phyloP scores from a whole-genome alignment of 2,113 vertebrate species.

The Microcebus griseorufus region DNA sequence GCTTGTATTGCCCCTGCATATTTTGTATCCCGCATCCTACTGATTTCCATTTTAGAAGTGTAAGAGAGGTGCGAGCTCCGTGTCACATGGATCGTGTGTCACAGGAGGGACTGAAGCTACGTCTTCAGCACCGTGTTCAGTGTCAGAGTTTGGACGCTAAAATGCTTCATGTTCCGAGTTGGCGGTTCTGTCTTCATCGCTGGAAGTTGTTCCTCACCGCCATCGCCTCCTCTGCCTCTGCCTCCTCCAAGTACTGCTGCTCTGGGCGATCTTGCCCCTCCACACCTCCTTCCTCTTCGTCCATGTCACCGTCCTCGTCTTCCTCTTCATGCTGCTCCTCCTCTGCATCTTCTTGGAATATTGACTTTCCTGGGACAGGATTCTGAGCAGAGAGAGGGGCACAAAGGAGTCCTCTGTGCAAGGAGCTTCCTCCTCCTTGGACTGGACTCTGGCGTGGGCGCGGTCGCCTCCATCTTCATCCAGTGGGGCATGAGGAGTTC shows the following conservation, averaged over 20 bases:
- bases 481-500: constrained; percentile 93
- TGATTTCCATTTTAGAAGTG: constrained; percentile 90
- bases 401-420: constrained; percentile 91
- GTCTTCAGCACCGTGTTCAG: constrained; percentile 92
- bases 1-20: constrained; percentile 81
- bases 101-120: constrained; percentile 90
- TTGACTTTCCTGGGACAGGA: constrained; percentile 88
- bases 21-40: constrained; percentile 85
- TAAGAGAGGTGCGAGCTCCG: constrained; percentile 88
- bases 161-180: constrained; percentile 89
- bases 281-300: constrained; percentile 80
- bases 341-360: constrained; percentile 92
- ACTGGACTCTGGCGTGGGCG: constrained; percentile 86
- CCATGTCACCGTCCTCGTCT: constrained; percentile 81
- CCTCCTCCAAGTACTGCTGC: constrained; percentile 87
- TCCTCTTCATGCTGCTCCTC: constrained; percentile 88
- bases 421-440: constrained; percentile 90
- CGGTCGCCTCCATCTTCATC: constrained; percentile 91
- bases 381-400: constrained; percentile 91
- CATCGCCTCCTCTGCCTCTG: constrained; percentile 91
- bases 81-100: constrained; percentile 91
- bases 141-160: constrained; percentile 91
- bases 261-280: constrained; percentile 78
- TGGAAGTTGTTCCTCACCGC: constrained; percentile 93
- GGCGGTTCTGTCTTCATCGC: constrained; percentile 90